A percentile compares a stretch with the other conserved stretches of the same genome.
Evolutionary conservation across 2,888 invertebrate genomes (phyloP).

Genomic region (Sminthurides aquaticus): DNA sequence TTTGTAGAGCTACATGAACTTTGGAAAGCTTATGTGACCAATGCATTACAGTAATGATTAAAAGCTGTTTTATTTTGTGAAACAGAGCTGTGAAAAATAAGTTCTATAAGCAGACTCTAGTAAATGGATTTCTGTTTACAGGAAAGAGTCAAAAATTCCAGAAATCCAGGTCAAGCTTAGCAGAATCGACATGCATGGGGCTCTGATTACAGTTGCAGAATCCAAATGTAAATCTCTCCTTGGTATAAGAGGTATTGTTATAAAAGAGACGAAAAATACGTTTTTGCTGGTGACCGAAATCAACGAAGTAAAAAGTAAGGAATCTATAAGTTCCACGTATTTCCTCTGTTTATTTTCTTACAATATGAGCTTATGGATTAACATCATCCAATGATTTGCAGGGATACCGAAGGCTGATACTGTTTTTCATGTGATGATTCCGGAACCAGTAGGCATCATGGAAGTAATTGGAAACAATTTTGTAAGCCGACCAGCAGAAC

Average conservation of each 20-base stretch:
- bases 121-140: too few relatives aligned
- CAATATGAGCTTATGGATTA: not conserved
- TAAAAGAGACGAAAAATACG: conserved; percentile 43
- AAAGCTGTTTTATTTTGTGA: too few relatives aligned
- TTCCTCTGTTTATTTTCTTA: not conserved
- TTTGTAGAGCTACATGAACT: conserved; percentile 34
- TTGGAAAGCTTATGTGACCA: conserved; percentile 38
- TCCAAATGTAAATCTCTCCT: conserved; percentile 39
- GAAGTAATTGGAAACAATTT: conserved; percentile 38
- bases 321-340: too few relatives aligned
- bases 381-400: conserved; percentile 15
- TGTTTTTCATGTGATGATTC: conserved; percentile 30
- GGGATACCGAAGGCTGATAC: conserved; percentile 39
- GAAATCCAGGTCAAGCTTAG: conserved; percentile 41
- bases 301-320: conserved; percentile 40
- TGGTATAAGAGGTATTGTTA: conserved; percentile 40
- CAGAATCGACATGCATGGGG: conserved; percentile 42
- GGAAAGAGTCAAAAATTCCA: conserved; percentile 6
- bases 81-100: too few relatives aligned
- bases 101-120: too few relatives aligned
- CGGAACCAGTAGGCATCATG: conserved; percentile 31
- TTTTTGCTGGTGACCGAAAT: conserved; percentile 39
- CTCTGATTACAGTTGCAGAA: conserved; percentile 33
- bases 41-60: conserved; percentile 36
- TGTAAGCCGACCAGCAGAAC: conserved; percentile 38